These are phyloP conservation scores for Morinoia aosen DNA, from an alignment of 2,888 invertebrate species.

Conservation along the genomic window DNA sequence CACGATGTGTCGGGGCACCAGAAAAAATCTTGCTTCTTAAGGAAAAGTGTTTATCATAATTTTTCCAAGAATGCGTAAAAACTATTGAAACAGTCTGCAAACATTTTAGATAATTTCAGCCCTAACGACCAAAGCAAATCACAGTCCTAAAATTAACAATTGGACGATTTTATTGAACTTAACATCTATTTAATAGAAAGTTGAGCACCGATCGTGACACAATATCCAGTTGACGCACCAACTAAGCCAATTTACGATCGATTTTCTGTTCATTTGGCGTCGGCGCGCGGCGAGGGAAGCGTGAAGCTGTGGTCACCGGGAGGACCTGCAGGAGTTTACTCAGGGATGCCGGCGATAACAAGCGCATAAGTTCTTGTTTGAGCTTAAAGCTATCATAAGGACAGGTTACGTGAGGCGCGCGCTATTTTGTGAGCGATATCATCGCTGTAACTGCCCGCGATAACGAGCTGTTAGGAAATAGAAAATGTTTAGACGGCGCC, in stretches of 20 bases:
- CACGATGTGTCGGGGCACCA: too few relatives aligned
- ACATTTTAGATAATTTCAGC: too few relatives aligned
- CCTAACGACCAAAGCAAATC: too few relatives aligned
- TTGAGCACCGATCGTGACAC: neutral
- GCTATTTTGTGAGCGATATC: constrained; percentile 45
- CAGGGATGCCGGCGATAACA: neutral
- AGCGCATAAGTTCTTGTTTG: neutral
- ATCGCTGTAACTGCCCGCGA: constrained; percentile 38
- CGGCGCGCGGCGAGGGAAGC: neutral
- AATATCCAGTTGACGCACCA: neutral
- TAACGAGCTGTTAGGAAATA: constrained; percentile 50
- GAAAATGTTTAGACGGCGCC: constrained; percentile 37
- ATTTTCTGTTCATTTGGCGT: neutral
- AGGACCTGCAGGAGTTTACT: neutral
- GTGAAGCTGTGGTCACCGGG: neutral
- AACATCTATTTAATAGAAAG: neutral
- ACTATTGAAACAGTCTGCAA: too few relatives aligned
- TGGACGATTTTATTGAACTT: neutral
- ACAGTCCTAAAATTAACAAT: neutral
- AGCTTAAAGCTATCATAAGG: constrained; percentile 19
- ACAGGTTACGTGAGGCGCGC: constrained; percentile 28
- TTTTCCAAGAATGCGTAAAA: too few relatives aligned
- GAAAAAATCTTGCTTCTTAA: too few relatives aligned
- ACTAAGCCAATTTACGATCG: neutral
- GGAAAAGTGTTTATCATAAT: too few relatives aligned